Evolutionary conservation across 2,113 vertebrate genomes (phyloP).

Genomic region (Oreochromis aureus): DNA sequence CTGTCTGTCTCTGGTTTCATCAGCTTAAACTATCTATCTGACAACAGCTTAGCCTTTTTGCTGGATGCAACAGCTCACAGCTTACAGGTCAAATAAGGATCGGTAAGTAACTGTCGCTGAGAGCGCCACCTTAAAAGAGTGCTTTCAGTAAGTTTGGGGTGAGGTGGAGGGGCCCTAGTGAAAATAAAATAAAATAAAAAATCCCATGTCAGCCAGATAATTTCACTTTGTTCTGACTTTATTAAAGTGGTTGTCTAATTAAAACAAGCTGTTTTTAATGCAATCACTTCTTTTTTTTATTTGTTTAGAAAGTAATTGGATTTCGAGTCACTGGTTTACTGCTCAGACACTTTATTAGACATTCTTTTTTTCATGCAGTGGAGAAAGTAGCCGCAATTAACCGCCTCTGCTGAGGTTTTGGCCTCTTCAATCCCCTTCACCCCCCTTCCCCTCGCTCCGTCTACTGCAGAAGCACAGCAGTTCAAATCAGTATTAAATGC

Average conservation of each 20-base stretch:
- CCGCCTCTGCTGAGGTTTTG: not conserved
- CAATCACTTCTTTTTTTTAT: not conserved
- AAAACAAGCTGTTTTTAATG: not conserved
- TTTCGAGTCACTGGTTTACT: not conserved
- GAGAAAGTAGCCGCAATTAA: not conserved
- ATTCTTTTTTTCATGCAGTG: not conserved
- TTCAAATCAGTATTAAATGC: not conserved
- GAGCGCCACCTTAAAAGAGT: not conserved
- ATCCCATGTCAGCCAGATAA: not conserved
- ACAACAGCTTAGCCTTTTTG: conserved; percentile 48
- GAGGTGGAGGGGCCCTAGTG: not conserved
- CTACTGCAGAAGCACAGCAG: not conserved
- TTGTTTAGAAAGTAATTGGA: not conserved
- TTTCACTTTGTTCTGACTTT: not conserved
- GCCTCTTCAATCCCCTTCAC: not conserved
- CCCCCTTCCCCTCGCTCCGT: not conserved
- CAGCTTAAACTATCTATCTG: conserved; percentile 49
- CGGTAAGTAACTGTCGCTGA: not conserved
- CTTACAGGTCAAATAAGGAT: conserved; percentile 22
- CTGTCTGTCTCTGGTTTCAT: conserved; percentile 57
- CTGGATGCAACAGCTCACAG: conserved; percentile 11
- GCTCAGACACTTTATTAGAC: not conserved
- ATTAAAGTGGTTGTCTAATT: not conserved
- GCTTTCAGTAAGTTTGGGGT: not conserved
- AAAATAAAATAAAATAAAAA: not conserved